phyloP scores from a whole-genome alignment of 2,797 vertebrate genomes.

The Limnodromus scolopaceus region DNA sequence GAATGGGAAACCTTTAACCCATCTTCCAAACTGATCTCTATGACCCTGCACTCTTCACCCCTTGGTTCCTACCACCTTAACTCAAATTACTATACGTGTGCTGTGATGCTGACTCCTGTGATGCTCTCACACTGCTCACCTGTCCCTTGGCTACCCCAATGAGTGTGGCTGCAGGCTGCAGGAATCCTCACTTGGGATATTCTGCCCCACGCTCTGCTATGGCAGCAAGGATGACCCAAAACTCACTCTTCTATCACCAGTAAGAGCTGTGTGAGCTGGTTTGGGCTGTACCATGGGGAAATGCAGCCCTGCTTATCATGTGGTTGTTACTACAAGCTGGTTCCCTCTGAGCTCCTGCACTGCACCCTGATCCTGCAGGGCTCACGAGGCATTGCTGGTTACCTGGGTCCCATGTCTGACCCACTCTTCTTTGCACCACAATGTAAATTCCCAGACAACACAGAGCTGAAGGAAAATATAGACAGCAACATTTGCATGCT shows the following conservation, averaged over 20 bases:
- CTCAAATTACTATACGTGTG: fast-evolving
- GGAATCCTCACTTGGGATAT: neutral
- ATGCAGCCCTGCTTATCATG: neutral
- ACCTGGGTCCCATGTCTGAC: neutral
- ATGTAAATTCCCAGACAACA: neutral
- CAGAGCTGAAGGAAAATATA: neutral
- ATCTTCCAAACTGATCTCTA: neutral
- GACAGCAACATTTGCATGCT: neutral
- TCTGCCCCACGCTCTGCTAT: neutral
- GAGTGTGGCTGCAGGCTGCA: neutral
- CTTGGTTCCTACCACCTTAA: neutral
- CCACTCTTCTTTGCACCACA: neutral
- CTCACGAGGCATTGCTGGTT: neutral
- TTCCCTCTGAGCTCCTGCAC: neutral
- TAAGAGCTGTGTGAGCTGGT: neutral
- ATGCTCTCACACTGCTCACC: neutral
- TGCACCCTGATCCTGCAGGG: neutral
- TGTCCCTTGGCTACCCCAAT: neutral
- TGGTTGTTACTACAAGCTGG: neutral
- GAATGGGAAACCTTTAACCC: neutral
- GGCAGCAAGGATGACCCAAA: neutral
- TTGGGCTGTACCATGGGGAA: neutral
- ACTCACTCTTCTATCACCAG: fast-evolving
- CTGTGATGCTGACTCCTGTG: neutral
- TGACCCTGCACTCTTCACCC: too few species aligned